These are phyloP conservation scores for Ferrisia virgata DNA, from an alignment of 2,888 invertebrate genomes.

Conservation along the genomic window DNA sequence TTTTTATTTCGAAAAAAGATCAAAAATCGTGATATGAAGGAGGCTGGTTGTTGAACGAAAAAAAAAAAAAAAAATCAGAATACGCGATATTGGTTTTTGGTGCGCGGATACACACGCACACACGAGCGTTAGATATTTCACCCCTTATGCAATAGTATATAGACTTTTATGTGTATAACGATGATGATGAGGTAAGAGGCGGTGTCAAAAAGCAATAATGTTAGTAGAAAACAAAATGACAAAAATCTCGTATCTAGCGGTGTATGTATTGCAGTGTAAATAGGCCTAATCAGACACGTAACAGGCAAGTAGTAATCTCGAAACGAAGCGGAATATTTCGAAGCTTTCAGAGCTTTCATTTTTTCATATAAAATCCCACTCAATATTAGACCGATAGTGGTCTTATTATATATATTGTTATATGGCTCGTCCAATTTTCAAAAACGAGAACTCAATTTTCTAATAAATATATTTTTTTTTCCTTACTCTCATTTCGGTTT, in stretches of 20 bases:
- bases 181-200: not conserved
- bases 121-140: not conserved
- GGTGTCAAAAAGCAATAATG: constrained; percentile 25
- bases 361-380: constrained; percentile 22
- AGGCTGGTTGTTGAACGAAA: no score
- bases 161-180: not conserved
- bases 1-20: not conserved
- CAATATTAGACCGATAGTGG: constrained; percentile 29
- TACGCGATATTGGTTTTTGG: constrained; percentile 29
- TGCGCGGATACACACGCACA: not conserved
- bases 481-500: not conserved
- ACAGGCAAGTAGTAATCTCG: constrained; percentile 40
- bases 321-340: constrained; percentile 31
- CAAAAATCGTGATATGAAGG: constrained; percentile 1
- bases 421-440: constrained; percentile 7
- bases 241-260: constrained; percentile 35
- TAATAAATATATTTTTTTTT: not conserved
- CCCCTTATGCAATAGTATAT: not conserved
- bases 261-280: constrained; percentile 35
- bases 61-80: not conserved
- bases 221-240: constrained; percentile 42
- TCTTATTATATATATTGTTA: not conserved
- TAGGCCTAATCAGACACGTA: constrained; percentile 45
- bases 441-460: not conserved
- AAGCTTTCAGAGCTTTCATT: constrained; percentile 34